phyloP scores from a whole-genome alignment of 2,888 invertebrate genomes.

The Busseola fusca region DNA sequence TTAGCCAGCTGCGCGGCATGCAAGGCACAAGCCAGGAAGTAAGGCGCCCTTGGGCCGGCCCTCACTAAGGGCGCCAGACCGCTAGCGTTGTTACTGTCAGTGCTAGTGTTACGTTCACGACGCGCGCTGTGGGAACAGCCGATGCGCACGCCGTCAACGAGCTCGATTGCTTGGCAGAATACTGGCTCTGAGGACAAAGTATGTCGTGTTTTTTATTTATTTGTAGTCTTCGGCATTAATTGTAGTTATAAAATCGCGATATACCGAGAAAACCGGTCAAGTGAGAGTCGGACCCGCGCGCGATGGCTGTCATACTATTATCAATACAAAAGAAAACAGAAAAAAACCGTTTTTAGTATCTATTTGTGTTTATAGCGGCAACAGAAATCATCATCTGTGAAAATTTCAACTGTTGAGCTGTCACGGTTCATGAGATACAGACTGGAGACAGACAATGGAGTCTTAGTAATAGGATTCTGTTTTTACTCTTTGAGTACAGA shows the following conservation, averaged over 20 bases:
- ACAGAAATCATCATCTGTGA: too few species aligned
- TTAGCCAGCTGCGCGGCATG: constrained; percentile 93
- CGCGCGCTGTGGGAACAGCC: constrained; percentile 93
- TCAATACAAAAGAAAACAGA: too few species aligned
- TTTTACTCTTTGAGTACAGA: too few species aligned
- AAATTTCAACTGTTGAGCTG: too few species aligned
- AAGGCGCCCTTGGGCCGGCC: constrained; percentile 93
- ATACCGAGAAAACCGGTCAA: background rate
- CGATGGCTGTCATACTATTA: too few species aligned
- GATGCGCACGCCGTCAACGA: constrained; percentile 92
- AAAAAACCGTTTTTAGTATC: too few species aligned
- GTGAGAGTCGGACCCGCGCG: too few species aligned
- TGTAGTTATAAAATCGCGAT: background rate
- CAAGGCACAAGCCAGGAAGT: constrained; percentile 93
- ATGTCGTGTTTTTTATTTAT: background rate
- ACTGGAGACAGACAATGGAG: too few species aligned
- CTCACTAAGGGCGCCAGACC: constrained; percentile 89
- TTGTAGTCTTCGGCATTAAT: background rate
- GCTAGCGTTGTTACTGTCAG: constrained; percentile 12
- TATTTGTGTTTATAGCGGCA: too few species aligned
- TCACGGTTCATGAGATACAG: too few species aligned
- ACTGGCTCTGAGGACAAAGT: constrained; percentile 81
- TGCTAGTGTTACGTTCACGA: constrained; percentile 56
- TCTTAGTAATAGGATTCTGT: too few species aligned
- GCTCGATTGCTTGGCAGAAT: constrained; percentile 93